Base-by-base conservation (phyloP, 1,140 invertebrate genomes). In the Saccostrea echinata region DNA sequence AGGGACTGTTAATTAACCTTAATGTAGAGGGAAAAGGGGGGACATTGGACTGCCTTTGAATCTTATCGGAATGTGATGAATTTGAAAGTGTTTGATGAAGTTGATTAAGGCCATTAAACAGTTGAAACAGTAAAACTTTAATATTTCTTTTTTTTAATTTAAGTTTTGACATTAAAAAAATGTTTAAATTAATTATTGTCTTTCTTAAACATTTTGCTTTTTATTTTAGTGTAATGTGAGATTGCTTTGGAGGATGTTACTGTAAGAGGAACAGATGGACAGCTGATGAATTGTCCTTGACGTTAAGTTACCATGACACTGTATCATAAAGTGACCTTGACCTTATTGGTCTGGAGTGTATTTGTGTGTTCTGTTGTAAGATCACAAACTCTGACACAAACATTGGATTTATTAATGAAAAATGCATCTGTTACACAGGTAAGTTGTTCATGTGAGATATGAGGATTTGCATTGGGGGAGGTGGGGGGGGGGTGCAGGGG, bases 381-480 rank as follows among this genome's bases (percentile, higher is more conserved):
- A 30, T 30, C 68, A 30, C 68, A 76, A 76, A 76, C 68, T 76
- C 68, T 76, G 68, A 76, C 68, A 76, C 68, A 76, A 76, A 76
- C 33, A 61, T 52, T 76, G 71, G 71, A 76, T 43, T 86, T 80
- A 80, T 27, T 68, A 52, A 86, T 80, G 71, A 80, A 53, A 80
- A 80, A 86, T 55, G 64, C 52, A 24, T 80, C 64, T 55, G 64
- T 76, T 18, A 80, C 68, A 27, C 61, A 52, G 64, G 85, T 76
- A 80, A 35, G 52, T 33, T 3, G 9, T 30, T n/a, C 16, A n/a
- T 11, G 11, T 51, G 2, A 24, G 85, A 6, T n/a, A n/a, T n/a
- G n/a, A 24, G 18, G 0, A 8, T 64, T 64, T n/a, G 2, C 13
- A 64, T 64, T 21, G 3, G 0, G 11, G 9, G 18, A 21, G 21